phyloP scores from a whole-genome alignment of 2,888 invertebrate genomes.

The Leptopterna dolabrata region DNA sequence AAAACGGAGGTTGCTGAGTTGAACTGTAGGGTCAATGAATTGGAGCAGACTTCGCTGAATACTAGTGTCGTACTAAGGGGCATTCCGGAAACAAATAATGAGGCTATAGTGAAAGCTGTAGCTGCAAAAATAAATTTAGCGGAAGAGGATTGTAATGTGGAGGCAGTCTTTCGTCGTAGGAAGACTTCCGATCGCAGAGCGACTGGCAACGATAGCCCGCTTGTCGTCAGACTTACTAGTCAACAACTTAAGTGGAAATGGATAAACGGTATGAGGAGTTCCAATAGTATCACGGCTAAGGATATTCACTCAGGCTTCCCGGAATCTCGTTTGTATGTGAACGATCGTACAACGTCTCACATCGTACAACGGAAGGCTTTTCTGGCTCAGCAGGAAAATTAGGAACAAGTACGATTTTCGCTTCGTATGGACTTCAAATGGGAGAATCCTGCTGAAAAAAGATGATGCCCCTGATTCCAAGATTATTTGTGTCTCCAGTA shows the following conservation, averaged over 20 bases:
- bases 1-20: neutral
- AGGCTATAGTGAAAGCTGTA: neutral
- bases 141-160: neutral
- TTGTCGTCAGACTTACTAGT: neutral
- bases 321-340: too few relatives aligned
- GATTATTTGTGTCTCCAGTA: too few relatives aligned
- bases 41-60: neutral
- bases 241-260: neutral
- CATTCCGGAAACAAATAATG: constrained; percentile 10
- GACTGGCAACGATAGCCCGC: neutral
- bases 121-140: neutral
- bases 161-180: neutral
- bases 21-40: neutral
- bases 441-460: too few relatives aligned
- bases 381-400: too few relatives aligned
- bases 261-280: neutral
- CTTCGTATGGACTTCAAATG: too few relatives aligned
- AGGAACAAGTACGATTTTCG: too few relatives aligned
- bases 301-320: too few relatives aligned
- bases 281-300: neutral
- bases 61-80: neutral
- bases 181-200: neutral
- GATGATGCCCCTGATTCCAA: too few relatives aligned
- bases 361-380: too few relatives aligned
- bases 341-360: too few relatives aligned